phyloP scores from a whole-genome alignment of 1,140 invertebrate genomes.

The Phortica variegata region DNA sequence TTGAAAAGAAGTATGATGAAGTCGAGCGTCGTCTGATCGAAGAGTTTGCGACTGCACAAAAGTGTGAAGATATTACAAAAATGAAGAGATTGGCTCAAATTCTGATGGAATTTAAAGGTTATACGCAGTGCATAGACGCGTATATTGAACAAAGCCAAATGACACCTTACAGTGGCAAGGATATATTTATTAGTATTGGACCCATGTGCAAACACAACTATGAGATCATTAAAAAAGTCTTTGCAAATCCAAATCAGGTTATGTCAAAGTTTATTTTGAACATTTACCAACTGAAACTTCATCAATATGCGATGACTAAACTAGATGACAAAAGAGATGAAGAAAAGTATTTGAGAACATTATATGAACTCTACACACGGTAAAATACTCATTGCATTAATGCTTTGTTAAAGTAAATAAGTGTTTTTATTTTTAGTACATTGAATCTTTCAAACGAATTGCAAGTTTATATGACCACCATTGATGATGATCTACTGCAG shows the following conservation, averaged over 20 bases:
- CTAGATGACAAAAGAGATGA: slow-evolving; percentile 76
- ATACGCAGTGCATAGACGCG: slow-evolving; percentile 92
- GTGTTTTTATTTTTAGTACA: slow-evolving; percentile 60
- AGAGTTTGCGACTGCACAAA: slow-evolving; percentile 89
- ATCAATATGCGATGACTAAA: slow-evolving; percentile 80
- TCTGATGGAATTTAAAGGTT: slow-evolving; percentile 93
- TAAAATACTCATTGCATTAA: slow-evolving; percentile 10
- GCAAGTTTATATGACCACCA: slow-evolving; percentile 74
- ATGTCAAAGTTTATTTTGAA: slow-evolving; percentile 98
- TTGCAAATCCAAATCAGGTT: slow-evolving; percentile 94
- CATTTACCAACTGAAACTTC: slow-evolving; percentile 91
- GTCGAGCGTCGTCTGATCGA: slow-evolving; percentile 92
- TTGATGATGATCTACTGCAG: slow-evolving; percentile 75
- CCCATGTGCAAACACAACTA: slow-evolving; percentile 89
- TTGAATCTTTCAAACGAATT: slow-evolving; percentile 73
- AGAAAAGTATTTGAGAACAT: slow-evolving; percentile 83
- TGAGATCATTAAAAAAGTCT: slow-evolving; percentile 87
- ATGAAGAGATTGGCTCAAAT: slow-evolving; percentile 94
- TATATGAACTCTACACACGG: slow-evolving; percentile 87
- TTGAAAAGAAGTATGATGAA: slow-evolving; percentile 91
- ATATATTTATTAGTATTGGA: slow-evolving; percentile 89
- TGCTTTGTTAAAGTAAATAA: neutral
- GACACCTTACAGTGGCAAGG: slow-evolving; percentile 69
- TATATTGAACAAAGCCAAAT: slow-evolving; percentile 97
- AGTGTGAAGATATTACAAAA: slow-evolving; percentile 75